Base-by-base conservation (phyloP, 2,888 invertebrate species). In the Dryococelus australis region DNA sequence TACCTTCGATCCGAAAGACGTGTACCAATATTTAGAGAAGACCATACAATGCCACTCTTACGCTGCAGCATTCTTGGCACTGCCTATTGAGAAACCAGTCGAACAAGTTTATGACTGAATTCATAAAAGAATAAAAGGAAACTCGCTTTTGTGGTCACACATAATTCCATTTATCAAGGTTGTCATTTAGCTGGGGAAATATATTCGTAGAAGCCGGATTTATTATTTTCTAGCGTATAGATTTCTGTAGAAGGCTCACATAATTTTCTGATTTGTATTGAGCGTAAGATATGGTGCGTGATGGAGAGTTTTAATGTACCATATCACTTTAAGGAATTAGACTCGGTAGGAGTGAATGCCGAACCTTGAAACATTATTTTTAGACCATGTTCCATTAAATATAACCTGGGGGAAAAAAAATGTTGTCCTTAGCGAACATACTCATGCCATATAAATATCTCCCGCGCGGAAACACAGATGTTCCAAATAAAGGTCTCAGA, bases 61-160 rank as follows among this genome's bases (percentile, higher is more conserved):
- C 24, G 10, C 8, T n/a, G 65, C 65, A 65, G 65, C 65, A n/a
- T 65, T 20, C 65, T 65, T 65, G 65, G n/a, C 20, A n/a, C 65
- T 65, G 65, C 65, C 65, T 65, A 65, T 65, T 65, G 65, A n/a
- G 65, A 65, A 65, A 65, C 65, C 65, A 65, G 65, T 65, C 65
- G 65, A n/a, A 65, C 65, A 65, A 65, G 65, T 65, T 65, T 65
- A 65, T 65, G n/a, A 65, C 65, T n/a, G 65, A 65, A 65, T 65
- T 65, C 65, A 65, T 65, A 65, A 65, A 65, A 65, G 65, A 65
- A 65, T 65, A 65, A 65, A 65, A 65, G 65, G n/a, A n/a, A 65
- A 24, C 65, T 20, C 65, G 65, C 65, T 65, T 65, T 65, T 65
- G 65, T 65, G 65, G 65, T 65, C 65, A 65, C 65, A 65, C 65